phyloP scores from a whole-genome alignment of 2,113 vertebrate species.

The Piaya cayana region DNA sequence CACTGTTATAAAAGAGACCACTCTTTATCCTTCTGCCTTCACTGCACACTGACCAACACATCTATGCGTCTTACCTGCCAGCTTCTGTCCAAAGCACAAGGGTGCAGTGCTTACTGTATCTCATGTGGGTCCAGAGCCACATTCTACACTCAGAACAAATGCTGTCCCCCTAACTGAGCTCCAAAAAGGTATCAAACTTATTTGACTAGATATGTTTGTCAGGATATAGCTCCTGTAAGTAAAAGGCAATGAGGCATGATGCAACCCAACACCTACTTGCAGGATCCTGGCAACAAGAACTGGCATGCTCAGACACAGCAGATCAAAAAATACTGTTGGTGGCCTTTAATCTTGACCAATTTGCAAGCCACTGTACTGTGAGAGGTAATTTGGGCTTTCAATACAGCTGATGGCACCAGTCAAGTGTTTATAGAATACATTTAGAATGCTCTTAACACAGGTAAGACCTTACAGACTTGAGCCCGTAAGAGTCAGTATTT shows the following conservation, averaged over 20 bases:
- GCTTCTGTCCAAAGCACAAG: background rate
- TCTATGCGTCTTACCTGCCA: background rate
- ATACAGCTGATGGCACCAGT: background rate
- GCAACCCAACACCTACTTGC: background rate
- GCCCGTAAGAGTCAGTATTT: background rate
- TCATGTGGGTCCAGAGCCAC: background rate
- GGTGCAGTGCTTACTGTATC: accelerated
- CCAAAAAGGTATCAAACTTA: background rate
- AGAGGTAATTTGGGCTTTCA: background rate
- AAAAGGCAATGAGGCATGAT: background rate
- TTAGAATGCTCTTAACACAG: background rate
- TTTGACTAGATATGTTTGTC: background rate
- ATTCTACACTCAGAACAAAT: background rate
- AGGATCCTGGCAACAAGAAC: background rate
- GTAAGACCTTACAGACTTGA: background rate
- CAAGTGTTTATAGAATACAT: background rate
- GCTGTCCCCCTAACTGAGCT: background rate
- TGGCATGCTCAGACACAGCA: background rate
- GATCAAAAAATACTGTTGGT: background rate
- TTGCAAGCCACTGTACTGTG: background rate
- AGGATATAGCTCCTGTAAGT: background rate
- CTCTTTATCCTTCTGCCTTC: background rate
- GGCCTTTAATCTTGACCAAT: background rate
- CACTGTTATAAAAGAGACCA: background rate
- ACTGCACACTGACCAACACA: background rate